Conservation (phyloP, 2,888 invertebrate species). For the Nemotelus nigrinus region DNA sequence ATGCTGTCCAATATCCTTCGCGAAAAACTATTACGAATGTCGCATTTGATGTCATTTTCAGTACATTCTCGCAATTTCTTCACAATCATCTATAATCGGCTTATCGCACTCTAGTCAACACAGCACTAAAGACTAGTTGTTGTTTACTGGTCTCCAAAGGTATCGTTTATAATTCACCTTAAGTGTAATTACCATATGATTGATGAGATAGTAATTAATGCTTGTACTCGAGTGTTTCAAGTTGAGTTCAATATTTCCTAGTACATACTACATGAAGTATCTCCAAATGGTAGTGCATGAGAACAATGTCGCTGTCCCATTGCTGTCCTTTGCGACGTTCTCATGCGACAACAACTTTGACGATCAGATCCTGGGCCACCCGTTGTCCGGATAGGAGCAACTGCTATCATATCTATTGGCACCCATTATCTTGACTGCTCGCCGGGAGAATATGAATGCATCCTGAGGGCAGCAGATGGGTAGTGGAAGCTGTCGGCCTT, state of each 20-base stretch:
- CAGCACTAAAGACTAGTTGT: too few species aligned
- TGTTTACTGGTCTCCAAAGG: too few species aligned
- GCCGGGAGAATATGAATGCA: neutral
- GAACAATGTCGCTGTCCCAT: neutral
- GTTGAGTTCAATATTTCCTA: neutral
- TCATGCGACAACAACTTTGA: neutral
- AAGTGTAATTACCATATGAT: constrained; percentile 25
- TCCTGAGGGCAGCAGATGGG: too few species aligned
- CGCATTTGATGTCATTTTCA: too few species aligned
- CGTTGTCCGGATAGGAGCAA: neutral
- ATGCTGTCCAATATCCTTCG: too few species aligned
- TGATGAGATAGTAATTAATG: constrained; percentile 32
- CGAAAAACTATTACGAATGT: too few species aligned
- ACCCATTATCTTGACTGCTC: constrained; percentile 22
- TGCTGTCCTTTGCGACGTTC: neutral
- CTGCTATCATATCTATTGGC: constrained; percentile 32
- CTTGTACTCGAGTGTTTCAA: constrained; percentile 8
- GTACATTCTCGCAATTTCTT: too few species aligned
- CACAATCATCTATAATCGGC: too few species aligned
- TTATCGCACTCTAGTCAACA: too few species aligned
- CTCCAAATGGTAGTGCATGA: constrained; percentile 9
- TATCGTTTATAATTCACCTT: constrained; percentile 2
- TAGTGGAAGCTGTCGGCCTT: too few species aligned
- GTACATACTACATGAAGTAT: neutral
- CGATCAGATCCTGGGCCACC: neutral